Percentiles rank a stretch among this genome's conserved stretches.
phyloP scores from a whole-genome alignment of 1,140 invertebrate genomes.

The Melipona quadrifasciata region DNA sequence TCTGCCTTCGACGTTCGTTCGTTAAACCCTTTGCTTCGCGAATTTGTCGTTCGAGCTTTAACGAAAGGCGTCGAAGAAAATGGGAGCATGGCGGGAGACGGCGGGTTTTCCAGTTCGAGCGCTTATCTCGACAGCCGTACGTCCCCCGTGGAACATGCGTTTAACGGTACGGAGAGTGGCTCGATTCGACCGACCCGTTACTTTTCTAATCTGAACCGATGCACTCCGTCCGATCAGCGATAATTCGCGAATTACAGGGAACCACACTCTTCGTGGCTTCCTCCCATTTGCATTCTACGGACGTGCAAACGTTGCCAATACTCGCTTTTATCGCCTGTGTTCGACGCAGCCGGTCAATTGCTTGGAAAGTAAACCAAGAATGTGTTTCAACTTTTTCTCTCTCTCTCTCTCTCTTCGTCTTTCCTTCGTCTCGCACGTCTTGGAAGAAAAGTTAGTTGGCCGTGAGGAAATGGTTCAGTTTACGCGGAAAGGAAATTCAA shows the following conservation, averaged over 20 bases:
- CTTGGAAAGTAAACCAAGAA: slow-evolving; percentile 1
- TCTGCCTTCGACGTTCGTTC: slow-evolving; percentile 1
- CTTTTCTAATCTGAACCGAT: slow-evolving; percentile 63
- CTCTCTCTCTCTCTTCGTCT: neutral
- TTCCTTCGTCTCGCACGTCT: neutral
- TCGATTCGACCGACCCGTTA: slow-evolving; percentile 53
- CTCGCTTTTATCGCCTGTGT: slow-evolving; percentile 3
- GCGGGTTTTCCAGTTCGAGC: neutral
- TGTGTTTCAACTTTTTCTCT: neutral
- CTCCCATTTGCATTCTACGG: slow-evolving; percentile 24
- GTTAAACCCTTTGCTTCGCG: neutral
- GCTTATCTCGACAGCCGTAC: slow-evolving; percentile 52
- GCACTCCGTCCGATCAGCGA: slow-evolving; percentile 50
- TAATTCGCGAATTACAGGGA: slow-evolving; percentile 58
- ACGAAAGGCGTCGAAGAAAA: neutral
- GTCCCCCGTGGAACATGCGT: slow-evolving; percentile 38
- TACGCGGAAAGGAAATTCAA: neutral
- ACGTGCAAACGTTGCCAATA: neutral
- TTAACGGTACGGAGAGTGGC: slow-evolving; percentile 55
- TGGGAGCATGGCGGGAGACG: too few species aligned
- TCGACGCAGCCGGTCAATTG: neutral
- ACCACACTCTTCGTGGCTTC: slow-evolving; percentile 51
- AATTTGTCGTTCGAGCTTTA: too few species aligned
- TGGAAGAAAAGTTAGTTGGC: neutral
- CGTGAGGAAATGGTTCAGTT: neutral